Percentiles rank a stretch among this genome's conserved stretches.
phyloP scores from a whole-genome alignment of 2,797 vertebrate species.

The Lacerta viridis region DNA sequence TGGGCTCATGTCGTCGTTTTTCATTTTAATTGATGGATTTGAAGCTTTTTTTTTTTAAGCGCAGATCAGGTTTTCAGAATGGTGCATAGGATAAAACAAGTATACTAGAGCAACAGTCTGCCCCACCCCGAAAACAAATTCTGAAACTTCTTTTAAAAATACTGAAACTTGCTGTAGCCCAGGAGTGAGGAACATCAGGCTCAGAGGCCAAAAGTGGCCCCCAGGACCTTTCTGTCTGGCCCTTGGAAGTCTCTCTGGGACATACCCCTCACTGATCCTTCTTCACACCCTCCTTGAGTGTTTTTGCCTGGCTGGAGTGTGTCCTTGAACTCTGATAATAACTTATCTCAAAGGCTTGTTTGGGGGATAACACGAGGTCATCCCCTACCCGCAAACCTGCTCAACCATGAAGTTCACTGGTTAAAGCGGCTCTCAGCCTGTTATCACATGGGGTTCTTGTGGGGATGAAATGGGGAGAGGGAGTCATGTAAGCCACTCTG shows the following conservation, averaged over 20 bases:
- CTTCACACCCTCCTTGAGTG: no score
- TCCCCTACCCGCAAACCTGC: background rate
- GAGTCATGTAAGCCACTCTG: background rate
- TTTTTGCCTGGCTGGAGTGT: no score
- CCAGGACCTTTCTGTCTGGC: no score
- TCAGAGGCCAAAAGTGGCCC: no score
- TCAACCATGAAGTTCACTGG: background rate
- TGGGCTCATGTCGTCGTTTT: conserved; percentile 12
- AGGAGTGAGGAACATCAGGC: no score
- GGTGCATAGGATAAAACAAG: background rate
- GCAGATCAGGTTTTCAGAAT: background rate
- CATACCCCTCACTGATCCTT: no score
- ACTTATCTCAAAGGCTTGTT: background rate
- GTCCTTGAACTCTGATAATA: no score
- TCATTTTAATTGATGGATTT: conserved; percentile 25
- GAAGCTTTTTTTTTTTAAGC: no score
- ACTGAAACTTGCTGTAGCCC: background rate
- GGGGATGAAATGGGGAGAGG: background rate
- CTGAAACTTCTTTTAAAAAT: background rate
- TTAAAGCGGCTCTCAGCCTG: background rate
- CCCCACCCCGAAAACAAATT: background rate
- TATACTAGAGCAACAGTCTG: accelerated
- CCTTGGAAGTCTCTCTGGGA: no score
- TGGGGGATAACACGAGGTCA: background rate
- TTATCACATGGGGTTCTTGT: background rate